Base-by-base conservation (phyloP, 2,797 vertebrate genomes). In the Hylomyscus alleni region DNA sequence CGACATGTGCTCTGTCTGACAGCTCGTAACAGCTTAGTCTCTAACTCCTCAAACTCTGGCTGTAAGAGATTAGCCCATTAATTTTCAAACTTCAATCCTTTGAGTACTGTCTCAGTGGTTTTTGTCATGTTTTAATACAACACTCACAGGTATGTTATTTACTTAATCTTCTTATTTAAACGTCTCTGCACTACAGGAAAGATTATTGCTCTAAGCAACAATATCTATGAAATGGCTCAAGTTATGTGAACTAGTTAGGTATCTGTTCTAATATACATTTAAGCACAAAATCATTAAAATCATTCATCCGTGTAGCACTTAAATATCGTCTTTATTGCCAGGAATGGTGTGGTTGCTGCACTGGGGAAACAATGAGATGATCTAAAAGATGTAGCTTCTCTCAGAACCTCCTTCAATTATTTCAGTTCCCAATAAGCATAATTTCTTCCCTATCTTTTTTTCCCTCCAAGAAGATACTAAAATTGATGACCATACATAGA, bases 131-230 rank as follows among this genome's bases (percentile, higher is more conserved):
- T 69, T 56, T 29, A 44, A 92, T 50, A 76, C 0, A 31, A 14
- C 47, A 86, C 67, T 80, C 4, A 6, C 56, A 40, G n/a, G 37
- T 84, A 67, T 81, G 29, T 54, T 60, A 56, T 91, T 95, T 89
- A 52, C 50, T 75, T 82, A 95, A 86, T 96, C 86, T 29, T 78
- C 89, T 87, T 84, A 92, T 65, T 95, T 72, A 92, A 87, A 80
- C n/a, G 4, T 81, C 69, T 60, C 37, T 54, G 4, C 56, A 54
- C 72, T 50, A 15, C 86, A 54, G 50, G 90, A 97, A 60, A 20
- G n/a, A 75, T 44, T 31, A 24, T 62, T 78, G 15, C 10, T 52
- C 22, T 76, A 62, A 84, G n/a, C 58, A 85, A 73, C n/a, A 77
- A n/a, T 65, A 91, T n/a, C 14, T 85, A 14, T 62, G 54, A 93